Evolutionary conservation across 2,113 vertebrate species (phyloP).

Genomic region (rabbit (Oryctolagus cuniculus)): DNA sequence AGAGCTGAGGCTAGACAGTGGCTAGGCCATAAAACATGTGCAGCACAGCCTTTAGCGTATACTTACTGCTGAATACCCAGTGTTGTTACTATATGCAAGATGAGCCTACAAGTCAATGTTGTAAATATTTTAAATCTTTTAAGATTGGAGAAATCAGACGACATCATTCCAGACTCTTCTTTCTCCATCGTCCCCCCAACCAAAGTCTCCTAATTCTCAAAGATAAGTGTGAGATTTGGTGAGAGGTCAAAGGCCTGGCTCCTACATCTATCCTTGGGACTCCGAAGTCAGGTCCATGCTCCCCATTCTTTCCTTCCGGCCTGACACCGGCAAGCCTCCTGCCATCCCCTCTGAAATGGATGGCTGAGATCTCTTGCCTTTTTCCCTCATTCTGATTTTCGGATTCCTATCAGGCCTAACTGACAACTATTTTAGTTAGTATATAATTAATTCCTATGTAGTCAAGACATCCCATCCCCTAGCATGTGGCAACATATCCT

Average conservation of each 20-base stretch:
- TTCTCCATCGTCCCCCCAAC: not conserved
- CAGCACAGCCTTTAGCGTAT: not conserved
- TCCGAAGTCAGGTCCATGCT: not conserved
- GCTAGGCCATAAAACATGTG: not conserved
- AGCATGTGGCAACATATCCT: not conserved
- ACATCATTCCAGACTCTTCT: not conserved
- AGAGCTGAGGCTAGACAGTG: not conserved
- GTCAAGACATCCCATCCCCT: not conserved
- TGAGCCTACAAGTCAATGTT: not conserved
- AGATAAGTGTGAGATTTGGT: not conserved
- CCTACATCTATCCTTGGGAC: not conserved
- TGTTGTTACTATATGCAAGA: not conserved
- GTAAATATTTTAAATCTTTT: not conserved
- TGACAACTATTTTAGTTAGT: not conserved
- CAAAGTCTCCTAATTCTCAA: not conserved
- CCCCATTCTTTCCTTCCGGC: not conserved
- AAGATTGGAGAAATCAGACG: not conserved
- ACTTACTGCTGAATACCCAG: not conserved
- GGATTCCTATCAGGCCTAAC: not conserved
- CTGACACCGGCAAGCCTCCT: not conserved
- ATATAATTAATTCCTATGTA: not conserved
- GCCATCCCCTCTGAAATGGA: too few species aligned
- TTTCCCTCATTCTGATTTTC: not conserved
- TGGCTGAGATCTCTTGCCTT: not conserved
- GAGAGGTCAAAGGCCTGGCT: not conserved